These are phyloP conservation scores for Palythoa caribaeorum DNA, from an alignment of 92 coral and sea anemone species.

Conservation along the genomic window DNA sequence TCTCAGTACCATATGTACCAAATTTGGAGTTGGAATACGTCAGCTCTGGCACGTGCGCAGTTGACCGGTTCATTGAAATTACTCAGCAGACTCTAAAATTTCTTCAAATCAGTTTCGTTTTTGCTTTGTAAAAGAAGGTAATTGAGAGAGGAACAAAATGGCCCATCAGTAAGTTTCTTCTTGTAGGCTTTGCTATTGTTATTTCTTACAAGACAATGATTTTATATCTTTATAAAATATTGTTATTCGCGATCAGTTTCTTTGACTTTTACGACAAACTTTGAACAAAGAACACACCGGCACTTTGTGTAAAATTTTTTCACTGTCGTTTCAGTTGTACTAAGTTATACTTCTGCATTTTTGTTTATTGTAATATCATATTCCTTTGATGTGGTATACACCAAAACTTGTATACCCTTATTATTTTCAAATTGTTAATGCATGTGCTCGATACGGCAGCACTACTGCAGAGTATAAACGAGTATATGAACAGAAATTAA, in stretches of 20 bases:
- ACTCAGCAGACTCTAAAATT: conserved; percentile 82
- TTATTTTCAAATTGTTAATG: neutral
- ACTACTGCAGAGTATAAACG: neutral
- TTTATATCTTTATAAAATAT: neutral
- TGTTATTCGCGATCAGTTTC: conserved; percentile 5
- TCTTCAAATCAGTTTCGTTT: conserved; percentile 39
- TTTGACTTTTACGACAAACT: neutral
- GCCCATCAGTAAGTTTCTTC: conserved; percentile 63
- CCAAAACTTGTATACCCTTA: neutral
- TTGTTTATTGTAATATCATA: neutral
- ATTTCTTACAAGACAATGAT: neutral
- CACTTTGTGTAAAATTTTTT: neutral
- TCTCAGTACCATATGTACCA: conserved; percentile 41
- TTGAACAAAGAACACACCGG: conserved; percentile 50
- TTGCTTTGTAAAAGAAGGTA: conserved; percentile 9
- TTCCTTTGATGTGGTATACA: neutral
- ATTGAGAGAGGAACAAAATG: conserved; percentile 19
- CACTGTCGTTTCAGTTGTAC: neutral
- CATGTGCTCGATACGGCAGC: neutral
- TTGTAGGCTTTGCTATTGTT: neutral
- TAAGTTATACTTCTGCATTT: neutral
- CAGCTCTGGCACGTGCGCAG: conserved; percentile 99
- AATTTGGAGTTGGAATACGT: conserved; percentile 79
- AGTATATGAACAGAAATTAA: neutral
- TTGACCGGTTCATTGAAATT: conserved; percentile 81